Evolutionary conservation across 1,140 invertebrate species (phyloP).

Genomic region (Rhopalosiphum maidis): DNA sequence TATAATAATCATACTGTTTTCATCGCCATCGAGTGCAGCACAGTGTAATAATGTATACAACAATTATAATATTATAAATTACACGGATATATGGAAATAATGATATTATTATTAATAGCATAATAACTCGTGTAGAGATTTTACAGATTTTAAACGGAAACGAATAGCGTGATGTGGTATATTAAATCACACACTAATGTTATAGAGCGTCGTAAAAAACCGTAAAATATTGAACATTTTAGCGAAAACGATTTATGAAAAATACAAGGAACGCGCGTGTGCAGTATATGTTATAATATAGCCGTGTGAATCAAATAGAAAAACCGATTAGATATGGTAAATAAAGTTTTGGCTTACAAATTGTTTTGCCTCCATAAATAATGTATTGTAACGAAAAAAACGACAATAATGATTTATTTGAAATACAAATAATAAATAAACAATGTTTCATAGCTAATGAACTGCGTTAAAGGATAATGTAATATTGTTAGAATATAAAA

Average conservation of each 20-base stretch:
- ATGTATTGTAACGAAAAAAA: background rate
- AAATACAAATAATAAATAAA: background rate
- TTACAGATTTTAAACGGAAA: constrained; percentile 16
- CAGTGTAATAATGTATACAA: background rate
- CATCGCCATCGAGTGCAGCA: background rate
- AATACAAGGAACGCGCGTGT: background rate
- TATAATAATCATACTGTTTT: background rate
- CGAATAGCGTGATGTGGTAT: background rate
- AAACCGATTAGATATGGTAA: background rate
- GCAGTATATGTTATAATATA: background rate
- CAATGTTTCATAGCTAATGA: background rate
- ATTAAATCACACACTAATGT: background rate
- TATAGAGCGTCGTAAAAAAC: background rate
- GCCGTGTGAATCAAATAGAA: background rate
- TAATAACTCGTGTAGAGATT: background rate
- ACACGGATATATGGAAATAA: background rate
- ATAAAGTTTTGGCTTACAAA: background rate
- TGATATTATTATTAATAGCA: background rate
- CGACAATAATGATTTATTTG: background rate
- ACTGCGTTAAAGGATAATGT: too few relatives aligned
- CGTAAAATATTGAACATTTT: background rate
- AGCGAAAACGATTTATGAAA: background rate
- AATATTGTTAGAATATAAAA: background rate
- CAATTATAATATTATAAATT: background rate
- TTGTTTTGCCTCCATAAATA: background rate